A percentile compares a stretch with the other conserved stretches of the same genome.
Conservation (phyloP, 1,140 invertebrate species). For the Hirudo medicinalis region DNA sequence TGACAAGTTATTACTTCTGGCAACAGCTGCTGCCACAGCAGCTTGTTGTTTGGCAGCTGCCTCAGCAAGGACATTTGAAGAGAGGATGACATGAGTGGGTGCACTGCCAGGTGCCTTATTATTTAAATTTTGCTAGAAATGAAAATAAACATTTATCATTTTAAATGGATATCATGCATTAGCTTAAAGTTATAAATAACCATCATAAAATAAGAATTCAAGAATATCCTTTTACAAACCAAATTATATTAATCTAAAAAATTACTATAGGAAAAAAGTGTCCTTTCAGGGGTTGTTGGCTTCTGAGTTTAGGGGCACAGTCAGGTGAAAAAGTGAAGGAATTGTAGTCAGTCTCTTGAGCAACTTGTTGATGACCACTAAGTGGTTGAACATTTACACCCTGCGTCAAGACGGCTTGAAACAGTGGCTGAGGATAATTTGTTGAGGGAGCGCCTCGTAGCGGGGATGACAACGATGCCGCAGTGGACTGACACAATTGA, state of each 20-base stretch:
- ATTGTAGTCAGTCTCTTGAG: background rate
- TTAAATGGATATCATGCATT: background rate
- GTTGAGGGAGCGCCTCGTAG: background rate
- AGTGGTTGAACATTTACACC: background rate
- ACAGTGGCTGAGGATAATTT: slow-evolving; percentile 1
- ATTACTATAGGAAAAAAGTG: slow-evolving; percentile 3
- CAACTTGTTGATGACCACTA: background rate
- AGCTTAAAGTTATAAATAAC: background rate
- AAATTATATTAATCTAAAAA: background rate
- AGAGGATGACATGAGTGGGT: background rate
- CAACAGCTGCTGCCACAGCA: slow-evolving; percentile 5
- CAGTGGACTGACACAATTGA: background rate
- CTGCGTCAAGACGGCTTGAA: background rate
- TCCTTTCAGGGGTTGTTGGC: background rate
- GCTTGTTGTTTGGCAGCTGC: slow-evolving; percentile 10
- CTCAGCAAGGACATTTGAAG: background rate
- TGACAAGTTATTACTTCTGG: background rate
- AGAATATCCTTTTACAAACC: background rate
- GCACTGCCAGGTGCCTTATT: background rate
- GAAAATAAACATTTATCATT: background rate
- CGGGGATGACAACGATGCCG: slow-evolving; percentile 20
- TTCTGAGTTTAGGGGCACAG: background rate
- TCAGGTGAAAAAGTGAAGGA: background rate
- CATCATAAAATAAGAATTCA: background rate
- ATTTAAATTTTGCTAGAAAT: background rate